Evolutionary conservation across 2,888 invertebrate genomes (phyloP), one percentile per base, ranked within the genome.

Genomic region (Tachystola acroxantha): DNA sequence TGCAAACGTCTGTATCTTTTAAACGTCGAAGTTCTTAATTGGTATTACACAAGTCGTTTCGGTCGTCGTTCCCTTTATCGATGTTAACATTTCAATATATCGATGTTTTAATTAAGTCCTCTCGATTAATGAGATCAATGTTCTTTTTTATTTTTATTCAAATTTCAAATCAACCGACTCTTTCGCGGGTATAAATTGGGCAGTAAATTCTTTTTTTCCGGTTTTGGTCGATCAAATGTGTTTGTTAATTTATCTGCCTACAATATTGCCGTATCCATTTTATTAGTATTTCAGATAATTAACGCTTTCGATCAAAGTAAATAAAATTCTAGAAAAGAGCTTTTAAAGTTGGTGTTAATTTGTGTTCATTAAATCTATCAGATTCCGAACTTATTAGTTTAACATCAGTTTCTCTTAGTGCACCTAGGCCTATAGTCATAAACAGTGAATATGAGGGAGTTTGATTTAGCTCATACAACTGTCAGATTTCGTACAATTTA

Each of bases 21-120:
- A 34, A 42, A 40, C 43, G 42, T 43, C 31, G 37, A 34, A 41
- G 41, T 50, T 53, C 53, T 62, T 62, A 65, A 65, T 64, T 65
- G 57, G 55, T 49, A 49, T 48, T 46, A 52, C 57, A 42, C 50
- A 62, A 48, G 45, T 33, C 38, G 43, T 45, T 48, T 40, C 46
- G 42, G 46, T 48, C 50, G 46, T 48, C 50, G 54, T 58, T 58
- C 52, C 44, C 24, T 44, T 48, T 51, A 55, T 51, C 53, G 56
- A 61, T 60, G 61, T 64, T 60, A 64, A 65, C 63, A 64, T 63
- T 65, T 48, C 42, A 46, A 58, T 60, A 45, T 51, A 56, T 50
- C 46, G 45, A 44, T 46, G 50, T 44, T 53, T 55, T 55, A 54
- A 53, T 53, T 50, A 51, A 57, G 37, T 28, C 33, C 24, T 39